Evolutionary conservation across 2,888 invertebrate genomes (phyloP).

Genomic region (Catonia carolina): DNA sequence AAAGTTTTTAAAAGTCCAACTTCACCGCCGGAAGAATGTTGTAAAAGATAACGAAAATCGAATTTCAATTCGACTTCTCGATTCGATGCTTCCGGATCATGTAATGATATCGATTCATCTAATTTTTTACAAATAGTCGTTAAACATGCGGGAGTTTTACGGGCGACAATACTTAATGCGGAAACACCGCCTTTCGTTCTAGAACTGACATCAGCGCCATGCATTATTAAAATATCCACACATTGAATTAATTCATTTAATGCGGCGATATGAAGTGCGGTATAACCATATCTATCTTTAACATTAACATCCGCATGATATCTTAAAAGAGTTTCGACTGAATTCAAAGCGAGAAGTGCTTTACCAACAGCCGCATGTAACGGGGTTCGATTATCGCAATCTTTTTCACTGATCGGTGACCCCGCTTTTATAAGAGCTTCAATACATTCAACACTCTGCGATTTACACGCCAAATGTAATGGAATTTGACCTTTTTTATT

Average conservation of each 20-base stretch:
- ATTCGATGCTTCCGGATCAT: conserved; percentile 51
- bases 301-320: conserved; percentile 78
- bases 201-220: conserved; percentile 84
- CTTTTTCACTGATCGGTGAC: conserved; percentile 71
- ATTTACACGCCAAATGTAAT: conserved; percentile 74
- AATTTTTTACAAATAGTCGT: conserved; percentile 75
- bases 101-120: conserved; percentile 59
- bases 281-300: conserved; percentile 79
- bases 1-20: conserved; percentile 81
- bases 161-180: conserved; percentile 74
- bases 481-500: conserved; percentile 79
- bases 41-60: conserved; percentile 73
- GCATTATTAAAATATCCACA: conserved; percentile 74
- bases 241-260: conserved; percentile 77
- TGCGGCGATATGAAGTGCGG: conserved; percentile 78
- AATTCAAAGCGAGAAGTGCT: conserved; percentile 71
- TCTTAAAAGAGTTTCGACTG: conserved; percentile 65
- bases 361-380: conserved; percentile 81
- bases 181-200: conserved; percentile 81
- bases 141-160: conserved; percentile 79
- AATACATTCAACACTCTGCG: conserved; percentile 73
- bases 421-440: conserved; percentile 68
- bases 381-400: conserved; percentile 73
- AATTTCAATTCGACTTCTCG: conserved; percentile 76
- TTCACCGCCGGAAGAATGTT: conserved; percentile 76